phyloP scores from a whole-genome alignment of 1,140 invertebrate genomes.

The Drosophila bifasciata region DNA sequence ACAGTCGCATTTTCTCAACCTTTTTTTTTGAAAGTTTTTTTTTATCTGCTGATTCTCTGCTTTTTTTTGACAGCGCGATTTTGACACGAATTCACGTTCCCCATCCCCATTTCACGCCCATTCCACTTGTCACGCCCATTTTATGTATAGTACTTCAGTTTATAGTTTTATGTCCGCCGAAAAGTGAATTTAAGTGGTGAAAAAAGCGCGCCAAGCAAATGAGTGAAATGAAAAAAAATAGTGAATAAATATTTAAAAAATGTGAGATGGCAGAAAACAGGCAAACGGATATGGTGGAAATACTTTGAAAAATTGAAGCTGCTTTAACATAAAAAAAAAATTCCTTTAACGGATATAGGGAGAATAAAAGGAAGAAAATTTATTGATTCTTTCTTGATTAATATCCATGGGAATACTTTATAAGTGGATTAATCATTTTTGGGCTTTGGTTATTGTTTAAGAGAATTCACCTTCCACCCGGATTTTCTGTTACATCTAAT shows the following conservation, averaged over 20 bases:
- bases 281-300: neutral
- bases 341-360: too few species aligned
- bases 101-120: neutral
- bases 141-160: neutral
- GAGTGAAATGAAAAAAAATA: neutral
- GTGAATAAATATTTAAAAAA: neutral
- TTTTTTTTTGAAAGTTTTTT: neutral
- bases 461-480: too few species aligned
- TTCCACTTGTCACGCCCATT: constrained; percentile 23
- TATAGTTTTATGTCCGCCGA: neutral
- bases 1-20: constrained; percentile 3
- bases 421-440: too few species aligned
- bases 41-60: neutral
- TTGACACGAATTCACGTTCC: constrained; percentile 13
- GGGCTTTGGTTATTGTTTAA: too few species aligned
- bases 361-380: too few species aligned
- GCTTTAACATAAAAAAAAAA: too few species aligned
- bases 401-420: neutral
- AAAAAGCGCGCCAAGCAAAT: neutral
- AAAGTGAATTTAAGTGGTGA: constrained; percentile 14
- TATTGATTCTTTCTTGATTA: neutral
- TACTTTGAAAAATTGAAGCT: neutral
- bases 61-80: constrained; percentile 26
- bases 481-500: too few species aligned
- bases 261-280: too few species aligned